These are phyloP conservation scores for Meda fulgida DNA, from an alignment of 2,797 vertebrate genomes.

Conservation along the genomic window DNA sequence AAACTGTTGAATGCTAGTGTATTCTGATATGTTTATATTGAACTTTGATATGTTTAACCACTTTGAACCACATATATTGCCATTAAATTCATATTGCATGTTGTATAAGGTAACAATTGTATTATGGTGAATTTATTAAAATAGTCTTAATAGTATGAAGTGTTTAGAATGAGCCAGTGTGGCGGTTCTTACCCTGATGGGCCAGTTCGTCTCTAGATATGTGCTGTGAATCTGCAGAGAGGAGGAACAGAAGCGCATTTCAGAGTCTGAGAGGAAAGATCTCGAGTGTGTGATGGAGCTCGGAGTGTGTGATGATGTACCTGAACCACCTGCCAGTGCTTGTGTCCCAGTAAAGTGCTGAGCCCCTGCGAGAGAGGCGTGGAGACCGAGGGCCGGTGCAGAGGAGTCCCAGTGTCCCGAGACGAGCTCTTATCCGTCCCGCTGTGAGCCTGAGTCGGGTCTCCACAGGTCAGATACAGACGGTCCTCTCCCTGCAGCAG, in stretches of 20 bases:
- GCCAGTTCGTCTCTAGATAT: slow-evolving; percentile 99
- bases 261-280: neutral
- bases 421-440: slow-evolving; percentile 74
- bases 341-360: slow-evolving; percentile 99
- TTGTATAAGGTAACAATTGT: neutral
- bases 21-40: too few species aligned
- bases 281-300: neutral
- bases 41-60: neutral
- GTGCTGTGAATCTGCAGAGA: slow-evolving; percentile 91
- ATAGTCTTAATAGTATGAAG: neutral
- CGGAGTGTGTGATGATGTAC: slow-evolving; percentile 68
- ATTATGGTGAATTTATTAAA: neutral
- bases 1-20: too few species aligned
- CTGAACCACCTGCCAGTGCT: slow-evolving; percentile 99
- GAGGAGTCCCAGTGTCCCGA: slow-evolving; percentile 78
- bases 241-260: neutral
- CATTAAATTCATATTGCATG: neutral
- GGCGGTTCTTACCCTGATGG: slow-evolving; percentile 88
- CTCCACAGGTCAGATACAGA: slow-evolving; percentile 95
- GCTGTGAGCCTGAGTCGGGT: slow-evolving; percentile 87
- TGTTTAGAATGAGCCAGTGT: neutral
- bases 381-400: slow-evolving; percentile 74
- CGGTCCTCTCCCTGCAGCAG: slow-evolving; percentile 97
- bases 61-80: too few species aligned
- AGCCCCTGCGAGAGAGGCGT: slow-evolving; percentile 91